Base-by-base conservation (phyloP, 2,888 invertebrate species). In the Eubasilissa splendida region DNA sequence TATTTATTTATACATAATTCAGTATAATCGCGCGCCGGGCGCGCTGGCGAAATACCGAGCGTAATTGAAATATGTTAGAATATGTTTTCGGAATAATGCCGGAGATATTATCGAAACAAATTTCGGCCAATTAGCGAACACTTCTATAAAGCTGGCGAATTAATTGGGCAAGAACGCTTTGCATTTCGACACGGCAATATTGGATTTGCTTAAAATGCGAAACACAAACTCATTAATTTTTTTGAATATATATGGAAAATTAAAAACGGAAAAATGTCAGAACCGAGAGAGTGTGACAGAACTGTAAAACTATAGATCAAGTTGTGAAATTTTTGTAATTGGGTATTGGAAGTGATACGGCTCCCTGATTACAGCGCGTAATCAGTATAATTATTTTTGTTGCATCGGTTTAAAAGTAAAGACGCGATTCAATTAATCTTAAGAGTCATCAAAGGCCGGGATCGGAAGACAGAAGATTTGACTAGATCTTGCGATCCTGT, bases 51-150 rank as follows among this genome's bases (percentile, higher is more conserved):
- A 73, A 73, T 42, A 33, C 12, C 71, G n/a, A 56, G 33, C 31
- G 50, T 65, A 65, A 65, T 65, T 65, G 65, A 65, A 65, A 42
- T 73, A 73, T 58, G 58, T 73, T 73, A 56, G 71, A 73, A 73
- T 73, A 73, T 73, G 71, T 73, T 73, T 71, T 31, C 31, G 31
- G 71, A 71, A 71, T 33, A 31, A 33, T 33, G 71, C 33, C 31
- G 5, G 54, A 63, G 75, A 60, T 60, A 14, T 75, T 75, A 75
- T 63, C 75, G 59, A 31, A 52, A 76, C 65, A 65, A 76, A 76
- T 65, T 66, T 66, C 65, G 42, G 53, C 76, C 76, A 76, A 76
- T 76, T 76, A 76, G 76, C 65, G 76, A 65, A 76, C 76, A 76
- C 65, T 76, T 76, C 52, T 76, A 22, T 56, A 53, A 54, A 31